A percentile compares a stretch with the other conserved stretches of the same genome.
phyloP scores from a whole-genome alignment of 1,140 invertebrate genomes.

The Neodiprion fabricii region DNA sequence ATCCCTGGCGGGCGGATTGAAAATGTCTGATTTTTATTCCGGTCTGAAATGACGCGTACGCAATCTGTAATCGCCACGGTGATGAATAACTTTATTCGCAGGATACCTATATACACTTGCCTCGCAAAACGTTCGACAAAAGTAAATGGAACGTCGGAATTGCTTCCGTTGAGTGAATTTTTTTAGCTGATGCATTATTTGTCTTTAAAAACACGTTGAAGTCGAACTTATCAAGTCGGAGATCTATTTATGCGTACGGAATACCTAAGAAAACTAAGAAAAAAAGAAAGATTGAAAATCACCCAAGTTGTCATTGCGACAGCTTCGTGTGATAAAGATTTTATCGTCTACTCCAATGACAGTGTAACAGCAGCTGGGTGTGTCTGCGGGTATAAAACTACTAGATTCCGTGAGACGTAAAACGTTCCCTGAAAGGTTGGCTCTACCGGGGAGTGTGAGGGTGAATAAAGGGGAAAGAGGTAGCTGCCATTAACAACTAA shows the following conservation, averaged over 20 bases:
- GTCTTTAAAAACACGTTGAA: no score
- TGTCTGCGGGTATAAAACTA: not conserved
- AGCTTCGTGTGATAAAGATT: no score
- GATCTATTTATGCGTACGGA: no score
- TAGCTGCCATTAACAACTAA: constrained; percentile 59
- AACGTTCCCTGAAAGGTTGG: constrained; percentile 4
- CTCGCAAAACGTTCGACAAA: not conserved
- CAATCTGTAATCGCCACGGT: constrained; percentile 49
- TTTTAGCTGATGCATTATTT: no score
- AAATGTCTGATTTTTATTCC: constrained; percentile 36
- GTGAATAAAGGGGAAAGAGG: constrained; percentile 24
- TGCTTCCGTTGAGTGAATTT: no score
- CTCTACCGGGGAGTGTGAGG: constrained; percentile 16
- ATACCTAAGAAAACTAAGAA: no score
- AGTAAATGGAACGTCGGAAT: not conserved
- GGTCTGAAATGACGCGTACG: constrained; percentile 47
- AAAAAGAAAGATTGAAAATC: no score
- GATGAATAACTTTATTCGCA: constrained; percentile 26
- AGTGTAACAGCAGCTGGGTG: no score
- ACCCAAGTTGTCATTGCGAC: no score
- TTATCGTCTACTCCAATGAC: no score
- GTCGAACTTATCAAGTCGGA: no score
- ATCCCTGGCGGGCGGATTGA: constrained; percentile 21
- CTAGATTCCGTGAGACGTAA: constrained; percentile 2
- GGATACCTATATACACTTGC: not conserved